Evolutionary conservation across 2,888 invertebrate species (phyloP).

Genomic region (Gasteruption jaculator): DNA sequence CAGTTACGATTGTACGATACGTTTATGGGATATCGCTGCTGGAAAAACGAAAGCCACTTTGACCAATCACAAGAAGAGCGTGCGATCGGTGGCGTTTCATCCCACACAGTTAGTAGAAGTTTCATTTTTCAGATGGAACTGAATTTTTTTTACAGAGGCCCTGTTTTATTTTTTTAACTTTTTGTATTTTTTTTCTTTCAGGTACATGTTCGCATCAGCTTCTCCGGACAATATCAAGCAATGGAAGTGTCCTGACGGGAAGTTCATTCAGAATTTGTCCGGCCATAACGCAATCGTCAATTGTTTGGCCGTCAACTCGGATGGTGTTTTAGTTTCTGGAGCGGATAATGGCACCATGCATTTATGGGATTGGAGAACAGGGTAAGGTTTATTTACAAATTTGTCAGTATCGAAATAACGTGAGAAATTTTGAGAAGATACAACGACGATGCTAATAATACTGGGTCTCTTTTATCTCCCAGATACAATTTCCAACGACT

Average conservation of each 20-base stretch:
- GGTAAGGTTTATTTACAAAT: constrained; percentile 45
- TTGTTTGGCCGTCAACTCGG: constrained; percentile 90
- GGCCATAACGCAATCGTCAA: constrained; percentile 98
- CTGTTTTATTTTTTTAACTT: too few relatives aligned
- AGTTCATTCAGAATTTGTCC: constrained; percentile 93
- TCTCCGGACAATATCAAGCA: constrained; percentile 99
- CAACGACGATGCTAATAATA: constrained; percentile 6
- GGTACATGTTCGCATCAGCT: constrained; percentile 93
- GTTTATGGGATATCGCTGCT: constrained; percentile 96
- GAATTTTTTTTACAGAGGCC: too few relatives aligned
- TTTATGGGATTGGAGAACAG: constrained; percentile 99
- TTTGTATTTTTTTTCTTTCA: constrained; percentile 14
- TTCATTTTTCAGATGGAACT: too few relatives aligned
- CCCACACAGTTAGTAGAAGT: constrained; percentile 59
- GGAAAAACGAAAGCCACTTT: constrained; percentile 91
- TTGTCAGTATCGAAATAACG: neutral
- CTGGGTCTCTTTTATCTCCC: constrained; percentile 5
- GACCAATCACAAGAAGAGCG: constrained; percentile 98
- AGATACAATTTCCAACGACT: constrained; percentile 92
- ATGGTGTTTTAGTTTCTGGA: constrained; percentile 94
- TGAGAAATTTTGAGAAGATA: neutral
- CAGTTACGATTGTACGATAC: constrained; percentile 93
- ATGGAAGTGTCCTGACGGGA: constrained; percentile 97
- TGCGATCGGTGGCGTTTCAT: constrained; percentile 73
- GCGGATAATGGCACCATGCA: constrained; percentile 97